Evolutionary conservation across 2,113 vertebrate species (phyloP).

Genomic region (Forbesichthys agassizii): DNA sequence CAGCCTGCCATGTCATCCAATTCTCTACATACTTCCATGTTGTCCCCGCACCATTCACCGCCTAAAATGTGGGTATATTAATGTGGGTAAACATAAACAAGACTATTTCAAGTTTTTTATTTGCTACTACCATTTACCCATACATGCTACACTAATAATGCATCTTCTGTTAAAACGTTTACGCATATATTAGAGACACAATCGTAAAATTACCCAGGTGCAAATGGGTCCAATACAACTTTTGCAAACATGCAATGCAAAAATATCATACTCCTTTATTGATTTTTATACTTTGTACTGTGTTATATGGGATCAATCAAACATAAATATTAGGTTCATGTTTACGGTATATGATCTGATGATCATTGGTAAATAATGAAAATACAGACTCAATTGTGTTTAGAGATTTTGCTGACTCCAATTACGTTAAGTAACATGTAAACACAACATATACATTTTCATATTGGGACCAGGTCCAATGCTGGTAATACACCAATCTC

Average conservation of each 20-base stretch:
- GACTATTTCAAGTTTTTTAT: conserved; percentile 59
- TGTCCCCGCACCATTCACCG: background rate
- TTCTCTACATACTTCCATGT: background rate
- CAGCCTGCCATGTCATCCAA: no score
- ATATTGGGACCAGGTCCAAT: no score
- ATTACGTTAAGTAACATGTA: conserved; percentile 20
- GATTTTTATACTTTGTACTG: background rate
- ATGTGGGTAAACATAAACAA: conserved; percentile 49
- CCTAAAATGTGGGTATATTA: conserved; percentile 12
- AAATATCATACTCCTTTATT: background rate
- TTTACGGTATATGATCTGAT: no score
- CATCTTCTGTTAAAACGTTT: conserved; percentile 65
- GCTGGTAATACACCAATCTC: conserved; percentile 35
- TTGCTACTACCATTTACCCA: conserved; percentile 44
- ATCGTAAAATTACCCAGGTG: conserved; percentile 64
- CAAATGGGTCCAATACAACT: conserved; percentile 39
- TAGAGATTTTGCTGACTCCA: conserved; percentile 4
- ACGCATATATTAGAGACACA: conserved; percentile 40
- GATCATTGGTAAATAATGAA: no score
- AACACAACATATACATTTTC: background rate
- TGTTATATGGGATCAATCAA: no score
- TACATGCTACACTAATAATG: conserved; percentile 64
- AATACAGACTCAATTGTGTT: background rate
- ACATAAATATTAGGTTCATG: no score
- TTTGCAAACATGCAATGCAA: conserved; percentile 21